A percentile compares a stretch with the other conserved stretches of the same genome.
phyloP scores from a whole-genome alignment of 23 tunicate genomes.

The Trididemnum nubilum region DNA sequence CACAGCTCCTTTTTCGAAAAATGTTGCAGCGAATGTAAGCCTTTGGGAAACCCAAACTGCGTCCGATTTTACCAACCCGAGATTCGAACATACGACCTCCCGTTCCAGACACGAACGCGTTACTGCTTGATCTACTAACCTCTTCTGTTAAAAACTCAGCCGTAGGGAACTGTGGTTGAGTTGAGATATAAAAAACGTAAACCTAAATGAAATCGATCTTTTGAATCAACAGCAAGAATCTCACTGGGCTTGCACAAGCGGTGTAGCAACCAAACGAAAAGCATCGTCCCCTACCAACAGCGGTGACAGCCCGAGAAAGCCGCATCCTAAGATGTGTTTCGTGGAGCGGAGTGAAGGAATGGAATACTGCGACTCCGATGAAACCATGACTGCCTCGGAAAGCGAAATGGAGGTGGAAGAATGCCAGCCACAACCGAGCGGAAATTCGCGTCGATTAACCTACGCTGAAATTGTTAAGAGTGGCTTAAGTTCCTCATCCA shows the following conservation, averaged over 20 bases:
- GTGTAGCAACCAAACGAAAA: slow-evolving; percentile 29
- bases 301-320: slow-evolving; percentile 7
- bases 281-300: slow-evolving; percentile 4
- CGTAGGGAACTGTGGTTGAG: too few species aligned
- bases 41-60: neutral
- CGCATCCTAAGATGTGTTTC: neutral
- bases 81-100: neutral
- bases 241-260: too few species aligned
- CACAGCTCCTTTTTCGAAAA: too few species aligned
- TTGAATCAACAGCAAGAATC: too few species aligned
- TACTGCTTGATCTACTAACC: too few species aligned
- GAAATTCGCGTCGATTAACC: slow-evolving; percentile 23
- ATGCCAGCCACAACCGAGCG: neutral
- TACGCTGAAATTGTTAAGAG: slow-evolving; percentile 87
- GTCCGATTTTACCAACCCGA: neutral
- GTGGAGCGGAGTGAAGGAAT: neutral
- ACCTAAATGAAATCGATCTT: too few species aligned
- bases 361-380: slow-evolving; percentile 38
- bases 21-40: neutral
- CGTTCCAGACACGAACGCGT: neutral
- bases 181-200: too few species aligned
- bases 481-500: slow-evolving; percentile 9
- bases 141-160: too few species aligned
- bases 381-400: slow-evolving; percentile 67
- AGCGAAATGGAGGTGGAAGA: slow-evolving; percentile 31